Percentiles rank a stretch among this genome's conserved stretches.
phyloP scores from a whole-genome alignment of 2,113 vertebrate genomes.

The Myxocyprinus asiaticus region DNA sequence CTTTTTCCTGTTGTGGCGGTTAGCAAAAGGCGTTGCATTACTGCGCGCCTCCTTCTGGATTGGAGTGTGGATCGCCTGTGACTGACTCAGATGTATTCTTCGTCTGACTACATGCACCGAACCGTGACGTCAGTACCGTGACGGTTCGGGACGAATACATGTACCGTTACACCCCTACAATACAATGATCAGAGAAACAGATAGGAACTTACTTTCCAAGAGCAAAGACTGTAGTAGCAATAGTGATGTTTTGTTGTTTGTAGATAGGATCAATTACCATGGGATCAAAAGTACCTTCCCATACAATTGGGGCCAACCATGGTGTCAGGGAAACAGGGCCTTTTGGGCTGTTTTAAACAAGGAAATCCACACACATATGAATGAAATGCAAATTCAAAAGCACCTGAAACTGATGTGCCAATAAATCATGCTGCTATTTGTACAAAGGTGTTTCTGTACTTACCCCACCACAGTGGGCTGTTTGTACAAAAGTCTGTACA shows the following conservation, averaged over 20 bases:
- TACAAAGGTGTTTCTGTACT: slow-evolving; percentile 7
- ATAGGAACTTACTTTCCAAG: slow-evolving; percentile 75
- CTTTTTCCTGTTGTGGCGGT: too few relatives aligned
- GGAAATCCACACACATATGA: neutral
- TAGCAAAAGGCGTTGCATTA: too few relatives aligned
- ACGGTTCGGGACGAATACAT: too few relatives aligned
- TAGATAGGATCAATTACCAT: slow-evolving; percentile 62
- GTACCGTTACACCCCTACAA: too few relatives aligned
- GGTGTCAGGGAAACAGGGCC: slow-evolving; percentile 73
- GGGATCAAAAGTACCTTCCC: slow-evolving; percentile 75
- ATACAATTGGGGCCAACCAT: slow-evolving; percentile 78
- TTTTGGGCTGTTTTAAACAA: slow-evolving; percentile 47
- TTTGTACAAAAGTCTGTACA: slow-evolving; percentile 52
- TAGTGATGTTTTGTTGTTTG: slow-evolving; percentile 65
- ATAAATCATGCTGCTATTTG: neutral
- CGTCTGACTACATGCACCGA: too few relatives aligned
- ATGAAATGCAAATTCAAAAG: neutral
- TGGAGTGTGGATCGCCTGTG: too few relatives aligned
- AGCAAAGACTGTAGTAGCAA: slow-evolving; percentile 77
- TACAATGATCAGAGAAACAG: neutral
- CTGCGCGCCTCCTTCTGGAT: too few relatives aligned
- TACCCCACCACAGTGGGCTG: slow-evolving; percentile 58
- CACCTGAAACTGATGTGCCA: neutral
- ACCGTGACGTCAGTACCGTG: too few relatives aligned
- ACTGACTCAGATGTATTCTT: too few relatives aligned